Evolutionary conservation across 2,113 vertebrate genomes (phyloP).

Genomic region (Cheirogaleus medius): DNA sequence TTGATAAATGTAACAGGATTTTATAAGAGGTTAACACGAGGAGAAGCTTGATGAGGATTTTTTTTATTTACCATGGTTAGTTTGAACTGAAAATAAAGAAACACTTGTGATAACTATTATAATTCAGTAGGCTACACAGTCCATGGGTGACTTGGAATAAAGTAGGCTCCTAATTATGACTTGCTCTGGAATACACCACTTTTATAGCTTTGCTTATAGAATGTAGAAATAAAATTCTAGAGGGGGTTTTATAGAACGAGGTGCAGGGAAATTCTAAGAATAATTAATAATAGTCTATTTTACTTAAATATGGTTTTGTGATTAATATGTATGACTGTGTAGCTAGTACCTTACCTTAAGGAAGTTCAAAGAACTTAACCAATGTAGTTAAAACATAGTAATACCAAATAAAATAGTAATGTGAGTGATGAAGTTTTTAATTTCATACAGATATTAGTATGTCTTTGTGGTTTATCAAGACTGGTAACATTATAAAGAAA

Average conservation of each 20-base stretch:
- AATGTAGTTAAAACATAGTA: background rate
- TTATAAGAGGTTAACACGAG: background rate
- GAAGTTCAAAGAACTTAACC: background rate
- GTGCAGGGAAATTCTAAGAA: background rate
- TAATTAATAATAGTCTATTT: slow-evolving; percentile 4
- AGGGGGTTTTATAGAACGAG: background rate
- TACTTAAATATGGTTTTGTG: background rate
- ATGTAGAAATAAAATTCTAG: background rate
- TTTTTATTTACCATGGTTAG: background rate
- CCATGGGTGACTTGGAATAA: background rate
- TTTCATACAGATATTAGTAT: background rate
- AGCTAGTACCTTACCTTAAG: background rate
- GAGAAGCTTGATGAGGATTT: background rate
- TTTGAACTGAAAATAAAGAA: background rate
- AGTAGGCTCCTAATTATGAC: background rate
- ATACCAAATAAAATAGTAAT: background rate
- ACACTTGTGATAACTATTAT: background rate
- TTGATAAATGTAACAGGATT: background rate
- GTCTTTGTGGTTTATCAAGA: background rate
- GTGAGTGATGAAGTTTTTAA: background rate
- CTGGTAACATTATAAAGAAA: background rate
- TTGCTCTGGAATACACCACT: background rate
- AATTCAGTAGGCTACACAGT: background rate
- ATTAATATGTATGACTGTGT: background rate
- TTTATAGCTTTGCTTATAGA: background rate